Evolutionary conservation across 2,113 vertebrate species (phyloP), one percentile per base, ranked within the genome.

Genomic region (Hypanus sabinus): DNA sequence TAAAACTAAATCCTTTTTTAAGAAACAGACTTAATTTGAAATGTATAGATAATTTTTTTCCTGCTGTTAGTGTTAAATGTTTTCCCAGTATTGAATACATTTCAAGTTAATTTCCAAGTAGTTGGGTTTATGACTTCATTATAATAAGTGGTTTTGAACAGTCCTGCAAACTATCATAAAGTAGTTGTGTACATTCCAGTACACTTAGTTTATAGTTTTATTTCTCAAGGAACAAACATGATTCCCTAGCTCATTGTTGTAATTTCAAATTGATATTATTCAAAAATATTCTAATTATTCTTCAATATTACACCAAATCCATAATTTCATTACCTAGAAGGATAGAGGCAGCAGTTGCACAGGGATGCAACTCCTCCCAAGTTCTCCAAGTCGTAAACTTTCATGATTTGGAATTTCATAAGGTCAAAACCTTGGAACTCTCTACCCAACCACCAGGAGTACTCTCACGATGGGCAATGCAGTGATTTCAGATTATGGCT

Each of bases 1-100:
- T 65, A 24, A 90, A 90, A 85, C 16, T 65, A 65, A 79, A 90
- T 90, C 36, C 85, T 90, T 30, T 65, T 62, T 85, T 90, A 90
- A 36, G 60, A 65, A 90, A 33, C 60, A 60, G 57, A 33, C 30
- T 87, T 60, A 88, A 62, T 87, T 0, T 87, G 60, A 87, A 87
- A 87, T 87, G 83, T 62, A n/a, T 12, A 88, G 85, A 5, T 60
- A 88, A 88, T n/a, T 1, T 68, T 16, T 65, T 88, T 90, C 62
- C 6, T 62, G n/a, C 18, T 68, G 60, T 10, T 2, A 65, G 27
- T 33, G 9, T 90, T 18, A 65, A 16, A 62, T 30, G 5, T 65
- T 12, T 60, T 16, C 16, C 9, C 16, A 11, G 6, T 8, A 7
- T 14, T 90, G 62, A 90, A 68, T 65, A 68, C n/a, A n/a, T 87